Conservation (phyloP, 2,797 vertebrate species). For the Aplochiton taeniatus region DNA sequence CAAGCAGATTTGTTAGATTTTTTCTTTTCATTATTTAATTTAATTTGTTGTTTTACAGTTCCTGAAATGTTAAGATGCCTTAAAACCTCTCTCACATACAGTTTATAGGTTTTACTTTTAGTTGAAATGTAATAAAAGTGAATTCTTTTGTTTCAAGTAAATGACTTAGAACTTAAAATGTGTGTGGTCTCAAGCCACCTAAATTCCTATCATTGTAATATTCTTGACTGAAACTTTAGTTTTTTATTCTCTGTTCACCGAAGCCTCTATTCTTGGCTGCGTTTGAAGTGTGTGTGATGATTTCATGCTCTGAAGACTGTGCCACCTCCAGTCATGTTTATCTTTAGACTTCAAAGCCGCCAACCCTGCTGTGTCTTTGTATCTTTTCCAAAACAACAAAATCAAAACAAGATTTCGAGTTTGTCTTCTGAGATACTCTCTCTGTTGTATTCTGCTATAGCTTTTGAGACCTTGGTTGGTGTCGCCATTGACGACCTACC, state of each 20-base stretch:
- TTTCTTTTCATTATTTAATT: too few species aligned
- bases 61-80: too few species aligned
- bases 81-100: too few species aligned
- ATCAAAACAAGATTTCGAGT: neutral
- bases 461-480: neutral
- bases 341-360: slow-evolving; percentile 3
- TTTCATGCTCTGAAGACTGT: neutral
- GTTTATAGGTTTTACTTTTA: too few species aligned
- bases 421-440: slow-evolving; percentile 1
- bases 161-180: neutral
- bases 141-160: neutral
- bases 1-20: too few species aligned
- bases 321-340: neutral
- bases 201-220: neutral
- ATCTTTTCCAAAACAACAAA: slow-evolving; percentile 1
- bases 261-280: too few species aligned
- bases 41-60: too few species aligned
- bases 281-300: neutral
- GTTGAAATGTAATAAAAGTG: too few species aligned
- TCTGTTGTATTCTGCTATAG: neutral
- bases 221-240: neutral
- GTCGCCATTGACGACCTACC: too few species aligned
- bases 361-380: neutral
- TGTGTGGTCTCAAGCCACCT: neutral
- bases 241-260: neutral